These are phyloP conservation scores for Rhagium mordax DNA, from an alignment of 2,888 invertebrate species.

Conservation along the genomic window DNA sequence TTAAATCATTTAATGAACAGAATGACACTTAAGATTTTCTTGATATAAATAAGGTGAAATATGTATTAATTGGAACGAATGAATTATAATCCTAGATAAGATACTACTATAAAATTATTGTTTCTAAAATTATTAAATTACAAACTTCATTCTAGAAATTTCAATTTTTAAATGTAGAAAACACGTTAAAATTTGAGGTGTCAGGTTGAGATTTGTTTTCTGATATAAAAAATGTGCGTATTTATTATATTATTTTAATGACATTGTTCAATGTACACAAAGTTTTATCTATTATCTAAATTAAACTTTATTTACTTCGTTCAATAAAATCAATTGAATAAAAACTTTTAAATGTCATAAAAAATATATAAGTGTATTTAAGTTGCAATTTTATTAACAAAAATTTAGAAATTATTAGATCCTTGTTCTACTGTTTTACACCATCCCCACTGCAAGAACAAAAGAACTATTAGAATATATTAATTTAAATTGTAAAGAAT, in stretches of 20 bases:
- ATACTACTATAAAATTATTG: too few species aligned
- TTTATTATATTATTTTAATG: not conserved
- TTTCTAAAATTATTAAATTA: too few species aligned
- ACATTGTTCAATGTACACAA: not conserved
- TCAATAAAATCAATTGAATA: not conserved
- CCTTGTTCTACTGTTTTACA: not conserved
- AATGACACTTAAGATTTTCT: too few species aligned
- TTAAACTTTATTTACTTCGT: not conserved
- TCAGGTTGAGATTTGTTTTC: not conserved
- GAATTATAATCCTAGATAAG: too few species aligned
- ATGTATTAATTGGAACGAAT: too few species aligned
- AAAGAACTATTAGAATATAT: too few species aligned
- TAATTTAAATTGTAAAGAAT: too few species aligned
- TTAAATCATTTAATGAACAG: too few species aligned
- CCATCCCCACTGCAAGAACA: not conserved
- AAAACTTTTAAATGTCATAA: not conserved
- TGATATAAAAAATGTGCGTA: not conserved
- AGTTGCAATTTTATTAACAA: not conserved
- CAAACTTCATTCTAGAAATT: too few species aligned
- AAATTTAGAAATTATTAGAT: not conserved
- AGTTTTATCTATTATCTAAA: not conserved
- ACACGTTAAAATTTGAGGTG: too few species aligned
- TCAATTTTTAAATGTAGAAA: too few species aligned
- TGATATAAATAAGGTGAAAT: too few species aligned
- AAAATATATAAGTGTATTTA: not conserved